Evolutionary conservation across 2,113 vertebrate species (phyloP), one percentile per base, ranked within the genome.

Genomic region (Archocentrus centrarchus): DNA sequence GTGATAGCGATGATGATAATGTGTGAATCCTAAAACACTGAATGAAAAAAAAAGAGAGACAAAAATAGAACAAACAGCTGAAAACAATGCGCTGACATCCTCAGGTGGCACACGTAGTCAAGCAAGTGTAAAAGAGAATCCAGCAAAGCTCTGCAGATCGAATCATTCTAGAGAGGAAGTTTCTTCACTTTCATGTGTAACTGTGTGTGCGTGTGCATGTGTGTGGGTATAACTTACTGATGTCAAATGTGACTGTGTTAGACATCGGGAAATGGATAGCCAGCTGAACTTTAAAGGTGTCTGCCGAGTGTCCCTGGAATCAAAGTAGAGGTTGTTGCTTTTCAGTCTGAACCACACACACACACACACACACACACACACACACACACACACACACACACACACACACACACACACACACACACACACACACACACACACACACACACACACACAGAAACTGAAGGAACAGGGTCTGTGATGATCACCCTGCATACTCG

Each of bases 231-330:
- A 64, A 63, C 41, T 18, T 50, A 59, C 35, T 63, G 41, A 37
- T 10, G 11, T 75, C 24, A 75, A 63, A 13, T 57, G 39, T 59
- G 64, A 57, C 22, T 39, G 70, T 47, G 20, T 1, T 32, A 80
- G 77, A 81, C 85, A 57, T 57, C 0, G 66, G 58, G 39, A 84
- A 88, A 88, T 80, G 27, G 53, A 1, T 5, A 35, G 41, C 32
- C 22, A 0, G 50, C 77, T 91, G 62, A 91, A 91, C 88, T 88
- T 88, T 79, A 90, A 86, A 92, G 64, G 77, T 86, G 88, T 90
- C 68, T 81, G 44, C 78, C 22, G 68, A 80, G 73, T 60, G 61
- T 92, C 68, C 77, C 58, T 55, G 64, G 78, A 47, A 80, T 84
- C 66, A 90, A 76, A 88, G 80, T 58, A 50, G 77, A 81, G 61